Percentiles rank a stretch among this genome's conserved stretches.
phyloP scores from a whole-genome alignment of 1,140 invertebrate species.

The Drosophila murphyi region DNA sequence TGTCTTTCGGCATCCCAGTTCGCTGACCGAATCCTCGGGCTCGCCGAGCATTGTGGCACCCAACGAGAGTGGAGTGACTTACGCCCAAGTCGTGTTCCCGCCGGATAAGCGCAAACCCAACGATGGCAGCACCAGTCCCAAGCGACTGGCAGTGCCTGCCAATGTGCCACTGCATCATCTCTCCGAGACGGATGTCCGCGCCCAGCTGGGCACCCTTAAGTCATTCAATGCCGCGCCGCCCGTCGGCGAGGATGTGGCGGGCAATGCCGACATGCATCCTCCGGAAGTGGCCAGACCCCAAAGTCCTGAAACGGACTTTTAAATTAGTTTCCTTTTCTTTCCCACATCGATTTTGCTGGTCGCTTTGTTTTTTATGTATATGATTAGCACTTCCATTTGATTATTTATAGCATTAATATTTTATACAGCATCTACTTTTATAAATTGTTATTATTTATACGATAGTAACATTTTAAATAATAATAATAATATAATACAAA shows the following conservation, averaged over 20 bases:
- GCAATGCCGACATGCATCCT: not conserved
- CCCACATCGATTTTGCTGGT: not conserved
- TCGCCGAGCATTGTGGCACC: conserved; percentile 65
- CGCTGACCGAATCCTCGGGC: conserved; percentile 68
- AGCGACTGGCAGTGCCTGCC: conserved; percentile 72
- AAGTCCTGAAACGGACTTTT: conserved; percentile 83
- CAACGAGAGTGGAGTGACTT: conserved; percentile 70
- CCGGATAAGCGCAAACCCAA: conserved; percentile 72
- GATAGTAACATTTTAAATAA: no score
- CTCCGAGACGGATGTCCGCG: conserved; percentile 72
- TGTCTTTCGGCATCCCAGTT: conserved; percentile 76
- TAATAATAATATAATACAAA: no score
- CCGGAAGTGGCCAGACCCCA: conserved; percentile 53
- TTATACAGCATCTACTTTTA: no score
- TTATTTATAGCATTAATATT: conserved; percentile 37
- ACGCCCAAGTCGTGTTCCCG: conserved; percentile 79
- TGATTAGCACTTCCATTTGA: conserved; percentile 21
- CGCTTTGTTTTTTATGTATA: conserved; percentile 8
- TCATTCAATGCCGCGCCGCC: conserved; percentile 60
- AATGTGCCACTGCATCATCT: conserved; percentile 79
- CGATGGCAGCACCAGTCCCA: conserved; percentile 73
- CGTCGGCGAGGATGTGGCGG: not conserved
- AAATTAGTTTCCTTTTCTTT: conserved; percentile 39
- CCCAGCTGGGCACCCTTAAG: conserved; percentile 69
- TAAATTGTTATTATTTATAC: no score